Conservation (phyloP, 2,113 vertebrate genomes). For the Pedetes capensis region DNA sequence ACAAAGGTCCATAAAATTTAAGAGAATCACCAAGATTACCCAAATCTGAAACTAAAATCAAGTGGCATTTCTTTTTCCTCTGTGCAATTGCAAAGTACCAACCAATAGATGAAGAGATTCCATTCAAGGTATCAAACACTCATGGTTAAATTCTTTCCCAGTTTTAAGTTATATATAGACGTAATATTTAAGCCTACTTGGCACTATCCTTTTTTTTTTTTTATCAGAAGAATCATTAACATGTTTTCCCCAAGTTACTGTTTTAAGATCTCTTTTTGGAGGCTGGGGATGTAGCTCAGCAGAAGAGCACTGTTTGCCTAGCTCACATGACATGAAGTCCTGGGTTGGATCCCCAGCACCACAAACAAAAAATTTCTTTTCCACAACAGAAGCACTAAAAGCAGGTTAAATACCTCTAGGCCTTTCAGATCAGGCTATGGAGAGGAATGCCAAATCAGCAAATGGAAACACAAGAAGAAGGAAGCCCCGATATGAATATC, state of each 20-base stretch:
- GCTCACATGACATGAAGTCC: neutral
- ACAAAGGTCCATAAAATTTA: neutral
- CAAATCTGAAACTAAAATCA: slow-evolving; percentile 29
- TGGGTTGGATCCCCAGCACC: neutral
- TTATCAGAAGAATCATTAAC: slow-evolving; percentile 12
- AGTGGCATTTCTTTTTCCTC: neutral
- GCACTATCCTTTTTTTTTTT: neutral
- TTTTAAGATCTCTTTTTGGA: neutral
- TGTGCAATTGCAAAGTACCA: neutral
- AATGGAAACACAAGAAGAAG: neutral
- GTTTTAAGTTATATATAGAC: neutral
- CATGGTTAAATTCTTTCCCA: neutral
- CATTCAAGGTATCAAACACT: neutral
- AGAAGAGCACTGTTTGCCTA: neutral
- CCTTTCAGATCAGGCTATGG: neutral
- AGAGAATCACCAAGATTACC: neutral
- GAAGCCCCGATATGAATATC: neutral
- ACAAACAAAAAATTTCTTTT: neutral
- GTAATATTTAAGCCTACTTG: neutral
- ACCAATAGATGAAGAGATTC: neutral
- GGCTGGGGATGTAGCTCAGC: neutral
- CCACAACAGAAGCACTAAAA: neutral
- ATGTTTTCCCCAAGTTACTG: neutral
- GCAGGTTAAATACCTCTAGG: neutral
- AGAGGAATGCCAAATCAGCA: neutral